Evolutionary conservation across 2,888 invertebrate species (phyloP), one percentile per base, ranked within the genome.

Genomic region (Cryptus armator): DNA sequence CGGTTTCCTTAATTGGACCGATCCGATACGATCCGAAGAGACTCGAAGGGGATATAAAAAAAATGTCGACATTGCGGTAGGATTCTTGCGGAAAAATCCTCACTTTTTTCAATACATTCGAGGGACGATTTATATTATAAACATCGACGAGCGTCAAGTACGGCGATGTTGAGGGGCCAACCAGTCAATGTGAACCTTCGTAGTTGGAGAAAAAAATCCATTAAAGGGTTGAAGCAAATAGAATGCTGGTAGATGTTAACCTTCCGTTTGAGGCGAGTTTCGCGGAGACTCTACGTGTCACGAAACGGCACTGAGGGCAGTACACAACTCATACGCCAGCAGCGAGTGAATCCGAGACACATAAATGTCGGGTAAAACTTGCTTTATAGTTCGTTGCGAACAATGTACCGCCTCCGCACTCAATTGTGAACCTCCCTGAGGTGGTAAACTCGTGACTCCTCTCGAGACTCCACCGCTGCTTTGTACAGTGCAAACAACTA

Each of bases 1-100:
- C 77, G 77, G 79, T 81, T 81, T 78, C 84, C 84, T 81, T 81
- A 84, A 84, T 84, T 84, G 84, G 84, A 74, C 70, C 83, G 32
- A 75, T 29, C 44, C 68, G 68, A 79, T 74, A 46, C 74, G 48
- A 75, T n/a, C 64, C 16, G 16, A 19, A 32, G 59, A 46, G 46
- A 19, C 37, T 56, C 56, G 56, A 19, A 24, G 19, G 56, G 56
- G 56, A n/a, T 14, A 14, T 14, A 10, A 19, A 56, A 56, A 56
- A 56, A 56, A 44, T 56, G 53, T 32, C 59, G 66, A 46, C 67
- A 68, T 46, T 19, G 56, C 46, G 32, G 44, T 48, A 9, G 46
- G 12, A 32, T 6, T 46, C 59, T 46, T 46, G 32, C 46, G 29
- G 32, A 14, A 46, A 59, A 68, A 78, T 68, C 16, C 46, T 62